phyloP scores from a whole-genome alignment of 2,113 vertebrate species.

The Cygnus atratus region DNA sequence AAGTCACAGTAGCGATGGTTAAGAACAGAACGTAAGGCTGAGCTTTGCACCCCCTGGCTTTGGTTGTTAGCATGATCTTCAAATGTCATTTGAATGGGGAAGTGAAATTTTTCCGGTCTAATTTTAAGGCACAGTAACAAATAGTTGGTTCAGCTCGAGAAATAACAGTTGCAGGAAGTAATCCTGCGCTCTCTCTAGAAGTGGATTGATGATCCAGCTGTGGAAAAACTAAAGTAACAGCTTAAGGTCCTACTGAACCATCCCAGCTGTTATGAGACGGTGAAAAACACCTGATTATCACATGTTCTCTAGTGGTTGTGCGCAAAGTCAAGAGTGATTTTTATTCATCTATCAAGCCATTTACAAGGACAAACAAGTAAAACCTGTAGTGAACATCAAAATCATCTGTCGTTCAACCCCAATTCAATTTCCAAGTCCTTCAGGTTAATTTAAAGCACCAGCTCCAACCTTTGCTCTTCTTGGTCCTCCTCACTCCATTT shows the following conservation, averaged over 20 bases:
- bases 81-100: neutral
- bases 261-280: neutral
- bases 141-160: neutral
- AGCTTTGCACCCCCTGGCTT: neutral
- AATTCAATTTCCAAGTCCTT: neutral
- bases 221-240: neutral
- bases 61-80: neutral
- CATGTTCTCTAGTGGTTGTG: neutral
- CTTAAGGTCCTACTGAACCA: neutral
- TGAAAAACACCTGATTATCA: neutral
- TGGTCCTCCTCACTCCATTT: neutral
- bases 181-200: neutral
- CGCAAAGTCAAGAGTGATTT: neutral
- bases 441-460: neutral
- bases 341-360: neutral
- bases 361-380: neutral
- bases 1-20: neutral
- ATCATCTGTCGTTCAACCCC: neutral
- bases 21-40: neutral
- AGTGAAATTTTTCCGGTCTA: slow-evolving; percentile 20
- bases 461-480: neutral
- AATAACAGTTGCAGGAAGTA: neutral
- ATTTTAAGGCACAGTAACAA: slow-evolving; percentile 14
- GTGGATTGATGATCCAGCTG: neutral
- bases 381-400: neutral